Percentiles rank a stretch among this genome's conserved stretches.
Conservation (phyloP, 2,888 invertebrate species). For the Synergus gifuensis region DNA sequence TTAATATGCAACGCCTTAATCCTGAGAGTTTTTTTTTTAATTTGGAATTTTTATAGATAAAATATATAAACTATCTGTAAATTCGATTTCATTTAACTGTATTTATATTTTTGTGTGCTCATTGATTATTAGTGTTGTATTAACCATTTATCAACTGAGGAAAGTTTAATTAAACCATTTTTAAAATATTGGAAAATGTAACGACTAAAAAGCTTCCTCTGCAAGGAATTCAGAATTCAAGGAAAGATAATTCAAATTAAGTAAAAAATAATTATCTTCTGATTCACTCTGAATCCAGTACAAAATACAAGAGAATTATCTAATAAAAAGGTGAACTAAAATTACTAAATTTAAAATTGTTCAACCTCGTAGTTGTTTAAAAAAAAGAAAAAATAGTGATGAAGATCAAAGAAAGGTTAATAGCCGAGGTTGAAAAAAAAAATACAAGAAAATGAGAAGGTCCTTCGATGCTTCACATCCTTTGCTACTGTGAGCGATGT, state of each 20-base stretch:
- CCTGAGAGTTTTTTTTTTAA: neutral
- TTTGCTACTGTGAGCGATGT: slow-evolving; percentile 23
- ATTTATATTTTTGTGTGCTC: too few species aligned
- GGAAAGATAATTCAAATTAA: too few species aligned
- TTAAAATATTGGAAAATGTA: too few species aligned
- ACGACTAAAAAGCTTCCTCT: too few species aligned
- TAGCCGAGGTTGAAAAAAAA: neutral
- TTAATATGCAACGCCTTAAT: too few species aligned
- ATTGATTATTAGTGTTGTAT: too few species aligned
- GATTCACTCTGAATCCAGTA: neutral
- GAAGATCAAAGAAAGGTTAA: slow-evolving; percentile 20
- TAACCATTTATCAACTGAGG: too few species aligned
- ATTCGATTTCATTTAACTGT: too few species aligned
- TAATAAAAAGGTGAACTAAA: neutral
- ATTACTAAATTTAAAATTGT: neutral
- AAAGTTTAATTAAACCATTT: too few species aligned
- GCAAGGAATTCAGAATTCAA: too few species aligned
- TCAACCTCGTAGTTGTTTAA: neutral
- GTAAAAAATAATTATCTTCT: neutral
- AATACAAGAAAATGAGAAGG: neutral
- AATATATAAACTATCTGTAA: too few species aligned
- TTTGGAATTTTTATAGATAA: too few species aligned
- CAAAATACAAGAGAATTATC: neutral
- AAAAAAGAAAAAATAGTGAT: neutral
- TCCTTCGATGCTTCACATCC: neutral